A percentile compares a stretch with the other conserved stretches of the same genome.
Conservation (phyloP, 2,888 invertebrate species). For the Lagria hirta region DNA sequence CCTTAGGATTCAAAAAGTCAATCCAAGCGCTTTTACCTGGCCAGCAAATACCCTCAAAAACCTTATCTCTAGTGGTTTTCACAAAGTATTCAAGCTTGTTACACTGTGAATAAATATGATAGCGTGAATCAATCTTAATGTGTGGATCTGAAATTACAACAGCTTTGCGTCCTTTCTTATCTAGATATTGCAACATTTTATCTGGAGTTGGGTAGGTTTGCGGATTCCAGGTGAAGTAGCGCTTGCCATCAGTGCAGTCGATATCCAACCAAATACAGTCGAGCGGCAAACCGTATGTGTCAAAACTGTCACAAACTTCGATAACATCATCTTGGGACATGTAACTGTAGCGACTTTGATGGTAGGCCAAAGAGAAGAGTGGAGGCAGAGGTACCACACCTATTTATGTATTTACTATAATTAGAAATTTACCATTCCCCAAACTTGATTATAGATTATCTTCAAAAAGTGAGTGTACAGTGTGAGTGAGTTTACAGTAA, state of each 20-base stretch:
- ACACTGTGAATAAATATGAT: conserved; percentile 84
- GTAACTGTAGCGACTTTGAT: conserved; percentile 70
- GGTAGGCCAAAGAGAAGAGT: conserved; percentile 44
- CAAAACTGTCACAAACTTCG: conserved; percentile 78
- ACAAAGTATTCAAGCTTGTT: conserved; percentile 77
- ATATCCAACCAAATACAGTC: conserved; percentile 98
- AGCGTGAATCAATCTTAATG: conserved; percentile 86
- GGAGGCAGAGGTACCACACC: conserved; percentile 63
- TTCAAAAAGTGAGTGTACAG: no score
- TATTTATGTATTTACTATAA: conserved; percentile 1
- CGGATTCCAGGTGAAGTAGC: conserved; percentile 83
- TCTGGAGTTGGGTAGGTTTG: conserved; percentile 72
- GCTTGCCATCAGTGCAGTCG: conserved; percentile 91
- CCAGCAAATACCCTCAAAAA: conserved; percentile 94
- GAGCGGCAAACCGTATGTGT: conserved; percentile 85
- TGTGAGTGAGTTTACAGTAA: no score
- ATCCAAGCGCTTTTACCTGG: conserved; percentile 91
- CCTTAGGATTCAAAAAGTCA: conserved; percentile 87
- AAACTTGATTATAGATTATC: no score
- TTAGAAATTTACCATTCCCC: no score
- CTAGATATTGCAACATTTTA: conserved; percentile 68
- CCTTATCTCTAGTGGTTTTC: conserved; percentile 81
- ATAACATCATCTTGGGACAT: conserved; percentile 91
- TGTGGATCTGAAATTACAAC: conserved; percentile 96
- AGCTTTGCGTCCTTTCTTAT: conserved; percentile 87